A percentile compares a stretch with the other conserved stretches of the same genome.
Evolutionary conservation across 2,797 vertebrate species (phyloP).

Genomic region (Loriculus beryllinus): DNA sequence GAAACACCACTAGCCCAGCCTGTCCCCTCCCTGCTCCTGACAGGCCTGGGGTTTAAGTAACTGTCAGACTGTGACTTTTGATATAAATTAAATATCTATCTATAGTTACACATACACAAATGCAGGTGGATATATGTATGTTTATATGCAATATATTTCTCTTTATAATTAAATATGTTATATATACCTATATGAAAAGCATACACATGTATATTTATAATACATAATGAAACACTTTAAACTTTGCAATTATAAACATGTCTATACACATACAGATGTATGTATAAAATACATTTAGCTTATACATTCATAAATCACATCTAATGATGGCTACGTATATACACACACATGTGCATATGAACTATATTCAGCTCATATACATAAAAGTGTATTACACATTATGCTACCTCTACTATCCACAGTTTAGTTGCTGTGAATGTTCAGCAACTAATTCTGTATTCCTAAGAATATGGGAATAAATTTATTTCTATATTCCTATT

Average conservation of each 20-base stretch:
- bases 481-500: not conserved
- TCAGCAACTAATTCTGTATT: not conserved
- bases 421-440: not conserved
- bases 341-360: not conserved
- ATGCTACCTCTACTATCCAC: rapidly evolving
- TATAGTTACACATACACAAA: not conserved
- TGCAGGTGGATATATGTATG: not conserved
- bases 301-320: not conserved
- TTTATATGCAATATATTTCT: not conserved
- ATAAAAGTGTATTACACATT: not conserved
- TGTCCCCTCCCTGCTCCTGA: not conserved
- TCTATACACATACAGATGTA: rapidly evolving
- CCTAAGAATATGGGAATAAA: not conserved
- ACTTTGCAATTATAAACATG: not conserved
- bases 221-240: not conserved
- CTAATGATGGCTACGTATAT: not conserved
- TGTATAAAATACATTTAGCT: not conserved
- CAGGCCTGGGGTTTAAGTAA: not conserved
- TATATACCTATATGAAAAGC: not conserved
- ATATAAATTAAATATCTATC: not conserved
- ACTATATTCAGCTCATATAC: not conserved
- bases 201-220: not conserved
- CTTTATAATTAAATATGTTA: not conserved
- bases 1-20: not conserved
- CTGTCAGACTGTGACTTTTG: not conserved